Percentiles rank a stretch among this genome's conserved stretches.
Conservation (phyloP, 2,888 invertebrate species). For the Heliconius ismenius region DNA sequence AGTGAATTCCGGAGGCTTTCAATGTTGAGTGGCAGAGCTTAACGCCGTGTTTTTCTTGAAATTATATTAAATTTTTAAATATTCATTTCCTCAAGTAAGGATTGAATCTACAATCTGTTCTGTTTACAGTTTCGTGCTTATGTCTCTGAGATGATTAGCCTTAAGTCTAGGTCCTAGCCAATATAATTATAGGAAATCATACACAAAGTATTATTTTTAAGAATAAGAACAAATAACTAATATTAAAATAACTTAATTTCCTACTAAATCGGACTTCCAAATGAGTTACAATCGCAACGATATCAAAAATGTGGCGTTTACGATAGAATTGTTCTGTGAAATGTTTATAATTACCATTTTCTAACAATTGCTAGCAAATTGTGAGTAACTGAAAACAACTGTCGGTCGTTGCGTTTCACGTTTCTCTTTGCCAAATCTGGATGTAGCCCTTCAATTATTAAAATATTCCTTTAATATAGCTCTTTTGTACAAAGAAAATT, state of each 20-base stretch:
- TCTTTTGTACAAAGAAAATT: conserved; percentile 53
- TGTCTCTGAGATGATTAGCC: too few relatives aligned
- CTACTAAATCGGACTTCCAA: background rate
- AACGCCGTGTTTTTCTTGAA: too few relatives aligned
- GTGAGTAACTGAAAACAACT: conserved; percentile 58
- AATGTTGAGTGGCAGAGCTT: too few relatives aligned
- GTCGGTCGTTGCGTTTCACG: conserved; percentile 53
- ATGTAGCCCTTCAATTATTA: conserved; percentile 59
- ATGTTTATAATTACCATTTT: conserved; percentile 39
- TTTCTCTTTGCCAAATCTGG: conserved; percentile 46
- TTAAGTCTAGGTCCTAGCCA: too few relatives aligned
- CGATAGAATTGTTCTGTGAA: conserved; percentile 52
- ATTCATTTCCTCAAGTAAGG: too few relatives aligned
- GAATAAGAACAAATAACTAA: background rate
- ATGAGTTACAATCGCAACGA: conserved; percentile 8
- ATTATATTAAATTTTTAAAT: too few relatives aligned
- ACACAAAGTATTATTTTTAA: background rate
- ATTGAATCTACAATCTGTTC: too few relatives aligned
- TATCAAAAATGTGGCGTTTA: conserved; percentile 39
- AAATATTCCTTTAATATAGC: conserved; percentile 61
- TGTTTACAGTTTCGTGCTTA: too few relatives aligned
- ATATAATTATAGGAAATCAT: background rate
- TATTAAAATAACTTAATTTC: conserved; percentile 6
- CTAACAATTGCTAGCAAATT: conserved; percentile 48
- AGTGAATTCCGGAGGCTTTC: too few relatives aligned